Evolutionary conservation across 2,888 invertebrate species (phyloP), one percentile per base, ranked within the genome.

Genomic region (Sesia apiformis): DNA sequence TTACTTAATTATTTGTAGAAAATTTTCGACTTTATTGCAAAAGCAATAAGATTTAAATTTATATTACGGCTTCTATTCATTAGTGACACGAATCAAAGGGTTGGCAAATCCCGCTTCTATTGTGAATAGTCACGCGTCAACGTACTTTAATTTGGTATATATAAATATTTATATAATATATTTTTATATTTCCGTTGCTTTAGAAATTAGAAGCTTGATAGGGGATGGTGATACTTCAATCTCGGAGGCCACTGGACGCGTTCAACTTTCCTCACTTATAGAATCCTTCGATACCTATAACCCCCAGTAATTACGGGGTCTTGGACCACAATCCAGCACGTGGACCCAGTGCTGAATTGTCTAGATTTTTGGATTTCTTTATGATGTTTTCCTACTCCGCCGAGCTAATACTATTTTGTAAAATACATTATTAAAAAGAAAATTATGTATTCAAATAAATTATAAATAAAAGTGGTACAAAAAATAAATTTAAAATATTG

Each of bases 101-200:
- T 89, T 88, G 79, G 87, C 88, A 88, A 88, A 89, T 88, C 88
- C 85, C 76, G 78, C 63, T 77, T 73, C 78, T 83, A 86, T 87
- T 87, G 87, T 88, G 77, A 73, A 79, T 68, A 80, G 87, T 87
- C 88, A 89, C 88, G 88, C 85, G 84, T 79, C 80, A 23, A 23
- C 23, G 23, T 23, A 23, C 23, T 23, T 23, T 23, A 23, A 23
- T 23, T 23, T 23, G 23, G 2, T 23, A 23, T 23, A 23, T 81
- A 81, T 76, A 79, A 67, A 76, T 84, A 77, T 80, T 79, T 82
- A 78, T 23, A 23, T 76, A 74, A 63, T 66, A 72, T 75, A 78
- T 84, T 23, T 84, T 84, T 80, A 79, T 81, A 76, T 79, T 80
- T 81, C 84, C 78, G 83, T 78, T 81, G 70, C 78, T 73, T 81